Base-by-base conservation (phyloP, 2,888 invertebrate species). In the Digitonthophagus gazella region DNA sequence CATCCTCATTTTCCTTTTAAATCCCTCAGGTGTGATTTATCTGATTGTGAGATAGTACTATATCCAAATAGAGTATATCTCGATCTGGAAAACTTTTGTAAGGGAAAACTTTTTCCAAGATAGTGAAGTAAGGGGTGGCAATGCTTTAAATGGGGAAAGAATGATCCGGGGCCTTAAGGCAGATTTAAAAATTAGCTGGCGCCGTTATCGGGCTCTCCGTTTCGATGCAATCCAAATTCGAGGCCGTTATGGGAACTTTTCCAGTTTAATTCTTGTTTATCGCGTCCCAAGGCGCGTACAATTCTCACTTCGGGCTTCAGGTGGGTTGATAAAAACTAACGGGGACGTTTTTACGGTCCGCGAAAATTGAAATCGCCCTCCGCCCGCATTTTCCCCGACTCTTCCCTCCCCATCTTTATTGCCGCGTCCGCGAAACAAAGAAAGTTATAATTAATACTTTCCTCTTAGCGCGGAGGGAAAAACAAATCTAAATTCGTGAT, bases 401-500 rank as follows among this genome's bases (percentile, higher is more conserved):
- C 3, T 44, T 44, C 28, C 28, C 28, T 44, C 28, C 28, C 28
- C 28, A 44, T 44, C 28, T 44, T 44, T 44, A 44, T 44, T 44
- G 28, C 28, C 28, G 28, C 28, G 28, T 44, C 11, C 28, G 28
- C 28, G 28, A 44, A 44, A 44, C 28, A 65, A 68, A 68, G 65
- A 65, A 65, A 65, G 68, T 68, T 68, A 68, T 68, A 65, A 65
- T 65, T 65, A 65, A 68, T 68, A 65, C 65, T 65, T 58, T 68
- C 28, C 65, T 68, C 58, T 65, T 54, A 65, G 68, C 57, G 19
- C n/a, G 61, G 61, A 20, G 61, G 61, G 19, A 68, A 68, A 68
- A 68, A 68, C 68, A 68, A 68, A 68, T 68, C 65, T 68, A 68
- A 68, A 68, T 68, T 68, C 65, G 68, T 68, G 68, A 68, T 68